These are phyloP conservation scores for Cheilosia vernalis DNA, from an alignment of 2,888 invertebrate genomes.

Conservation along the genomic window DNA sequence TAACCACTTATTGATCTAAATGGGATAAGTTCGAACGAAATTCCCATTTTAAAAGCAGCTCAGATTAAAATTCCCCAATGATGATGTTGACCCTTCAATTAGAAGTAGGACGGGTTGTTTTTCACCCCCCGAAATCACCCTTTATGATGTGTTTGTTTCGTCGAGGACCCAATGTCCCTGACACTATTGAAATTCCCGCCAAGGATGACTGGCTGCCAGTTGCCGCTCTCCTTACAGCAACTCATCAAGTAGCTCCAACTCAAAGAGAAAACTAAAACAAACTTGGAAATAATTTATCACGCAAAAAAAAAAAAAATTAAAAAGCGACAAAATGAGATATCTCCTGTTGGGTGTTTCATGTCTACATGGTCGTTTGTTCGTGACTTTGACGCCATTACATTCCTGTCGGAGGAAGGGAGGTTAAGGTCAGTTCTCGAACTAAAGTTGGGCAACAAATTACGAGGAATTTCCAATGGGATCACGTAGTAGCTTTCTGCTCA, in stretches of 20 bases:
- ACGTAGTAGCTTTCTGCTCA: constrained; percentile 42
- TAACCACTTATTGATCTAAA: constrained; percentile 33
- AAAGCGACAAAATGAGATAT: constrained; percentile 46
- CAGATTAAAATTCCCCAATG: constrained; percentile 20
- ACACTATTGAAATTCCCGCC: constrained; percentile 36
- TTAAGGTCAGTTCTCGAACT: constrained; percentile 49
- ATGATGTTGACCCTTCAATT: constrained; percentile 25
- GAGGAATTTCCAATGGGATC: constrained; percentile 48
- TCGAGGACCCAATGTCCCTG: constrained; percentile 2
- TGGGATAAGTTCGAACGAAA: constrained; percentile 11
- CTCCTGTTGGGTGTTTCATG: constrained; percentile 28
- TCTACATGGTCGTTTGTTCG: constrained; percentile 59
- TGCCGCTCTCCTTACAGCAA: neutral
- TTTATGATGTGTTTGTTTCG: neutral
- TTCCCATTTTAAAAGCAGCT: constrained; percentile 16
- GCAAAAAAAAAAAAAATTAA: neutral
- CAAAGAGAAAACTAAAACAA: constrained; percentile 23
- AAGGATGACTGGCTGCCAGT: neutral
- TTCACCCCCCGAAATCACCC: neutral
- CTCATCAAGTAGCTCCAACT: neutral
- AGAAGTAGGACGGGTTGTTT: neutral
- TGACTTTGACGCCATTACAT: constrained; percentile 49
- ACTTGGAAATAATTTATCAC: constrained; percentile 1
- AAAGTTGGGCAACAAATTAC: constrained; percentile 52
- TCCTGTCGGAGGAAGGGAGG: constrained; percentile 17